Conservation (phyloP, 2,797 vertebrate genomes). For the Brachyalestes nurse region DNA sequence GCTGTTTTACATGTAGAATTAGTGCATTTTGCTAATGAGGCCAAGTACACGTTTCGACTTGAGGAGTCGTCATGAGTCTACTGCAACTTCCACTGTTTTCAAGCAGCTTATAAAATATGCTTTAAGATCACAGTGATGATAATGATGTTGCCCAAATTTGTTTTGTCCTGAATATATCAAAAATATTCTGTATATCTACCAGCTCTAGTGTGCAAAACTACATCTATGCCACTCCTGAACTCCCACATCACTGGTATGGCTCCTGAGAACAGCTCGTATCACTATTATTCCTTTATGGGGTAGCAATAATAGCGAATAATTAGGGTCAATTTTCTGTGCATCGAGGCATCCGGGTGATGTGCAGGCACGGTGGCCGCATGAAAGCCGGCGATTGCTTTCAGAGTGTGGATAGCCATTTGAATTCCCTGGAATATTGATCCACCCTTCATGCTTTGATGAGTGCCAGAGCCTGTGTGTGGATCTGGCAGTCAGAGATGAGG, state of each 20-base stretch:
- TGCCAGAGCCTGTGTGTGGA: slow-evolving; percentile 61
- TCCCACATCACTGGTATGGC: background rate
- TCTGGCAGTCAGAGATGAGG: slow-evolving; percentile 63
- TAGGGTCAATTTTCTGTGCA: slow-evolving; percentile 46
- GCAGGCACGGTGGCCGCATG: slow-evolving; percentile 30
- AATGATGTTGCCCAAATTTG: background rate
- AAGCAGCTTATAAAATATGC: no score
- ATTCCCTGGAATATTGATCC: slow-evolving; percentile 58
- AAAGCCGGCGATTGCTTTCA: slow-evolving; percentile 51
- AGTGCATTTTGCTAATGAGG: background rate
- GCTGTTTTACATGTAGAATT: background rate
- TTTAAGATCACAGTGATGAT: background rate
- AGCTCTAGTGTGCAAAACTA: background rate
- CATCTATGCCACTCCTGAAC: slow-evolving; percentile 9
- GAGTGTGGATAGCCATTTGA: slow-evolving; percentile 52
- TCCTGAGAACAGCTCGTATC: slow-evolving; percentile 13
- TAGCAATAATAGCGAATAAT: slow-evolving; percentile 49
- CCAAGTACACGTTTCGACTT: no score
- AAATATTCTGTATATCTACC: no score
- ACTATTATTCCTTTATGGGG: background rate
- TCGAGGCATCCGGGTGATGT: slow-evolving; percentile 37
- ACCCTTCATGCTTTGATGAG: slow-evolving; percentile 73
- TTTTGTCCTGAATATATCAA: no score
- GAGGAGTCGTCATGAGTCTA: no score
- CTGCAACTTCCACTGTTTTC: no score